A percentile compares a stretch with the other conserved stretches of the same genome.
phyloP scores from a whole-genome alignment of 2,113 vertebrate genomes.

The Callithrix jacchus region DNA sequence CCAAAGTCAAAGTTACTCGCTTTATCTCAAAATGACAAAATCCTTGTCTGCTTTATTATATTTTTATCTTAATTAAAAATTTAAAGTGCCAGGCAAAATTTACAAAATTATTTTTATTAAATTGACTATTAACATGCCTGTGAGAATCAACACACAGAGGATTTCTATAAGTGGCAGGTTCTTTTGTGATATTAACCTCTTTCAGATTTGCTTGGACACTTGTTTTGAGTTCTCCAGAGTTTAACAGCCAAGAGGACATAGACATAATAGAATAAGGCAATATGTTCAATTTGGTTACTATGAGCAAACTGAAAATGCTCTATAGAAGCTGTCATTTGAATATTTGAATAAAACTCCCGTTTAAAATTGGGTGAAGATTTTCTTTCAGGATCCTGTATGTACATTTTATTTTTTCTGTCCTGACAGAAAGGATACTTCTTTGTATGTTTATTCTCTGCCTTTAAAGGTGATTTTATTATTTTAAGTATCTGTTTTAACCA shows the following conservation, averaged over 20 bases:
- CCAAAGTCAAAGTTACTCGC: neutral
- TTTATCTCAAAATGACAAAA: conserved; percentile 42
- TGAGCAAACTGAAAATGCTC: neutral
- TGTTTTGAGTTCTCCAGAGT: neutral
- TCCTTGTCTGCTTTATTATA: neutral
- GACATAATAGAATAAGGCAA: neutral
- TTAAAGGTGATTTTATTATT: conserved; percentile 38
- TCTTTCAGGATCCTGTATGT: neutral
- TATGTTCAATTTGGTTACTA: neutral
- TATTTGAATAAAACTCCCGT: conserved; percentile 6
- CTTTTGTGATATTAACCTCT: neutral
- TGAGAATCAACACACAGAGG: neutral
- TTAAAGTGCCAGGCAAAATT: neutral
- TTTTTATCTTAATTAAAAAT: conserved; percentile 28
- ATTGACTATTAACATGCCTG: neutral
- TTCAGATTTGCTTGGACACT: neutral
- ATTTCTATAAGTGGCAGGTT: neutral
- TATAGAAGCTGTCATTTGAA: neutral
- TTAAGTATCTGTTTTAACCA: conserved; percentile 33
- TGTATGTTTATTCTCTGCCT: neutral
- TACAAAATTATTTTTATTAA: conserved; percentile 14
- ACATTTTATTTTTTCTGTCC: neutral
- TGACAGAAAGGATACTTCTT: neutral
- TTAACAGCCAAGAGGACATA: neutral
- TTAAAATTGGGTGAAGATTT: neutral